phyloP scores from a whole-genome alignment of 2,888 invertebrate genomes.

The Drosophila picticornis region DNA sequence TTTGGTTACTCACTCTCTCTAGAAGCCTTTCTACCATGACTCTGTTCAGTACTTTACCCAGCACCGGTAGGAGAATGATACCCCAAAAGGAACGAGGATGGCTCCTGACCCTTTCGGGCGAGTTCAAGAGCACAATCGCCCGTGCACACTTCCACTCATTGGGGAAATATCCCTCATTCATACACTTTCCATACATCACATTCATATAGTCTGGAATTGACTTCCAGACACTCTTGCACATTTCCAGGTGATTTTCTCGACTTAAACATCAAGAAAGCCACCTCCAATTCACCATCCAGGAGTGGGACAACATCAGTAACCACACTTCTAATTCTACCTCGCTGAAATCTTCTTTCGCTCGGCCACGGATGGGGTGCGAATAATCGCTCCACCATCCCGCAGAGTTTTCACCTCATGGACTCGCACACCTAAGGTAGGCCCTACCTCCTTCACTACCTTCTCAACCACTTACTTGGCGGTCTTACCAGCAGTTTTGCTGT shows the following conservation, averaged over 20 bases:
- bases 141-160: neutral
- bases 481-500: constrained; percentile 6
- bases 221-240: neutral
- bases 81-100: too few relatives aligned
- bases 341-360: constrained; percentile 14
- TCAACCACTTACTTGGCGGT: constrained; percentile 1
- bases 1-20: too few relatives aligned
- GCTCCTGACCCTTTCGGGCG: too few relatives aligned
- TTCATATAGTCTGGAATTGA: neutral
- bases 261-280: neutral
- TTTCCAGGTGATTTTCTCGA: neutral
- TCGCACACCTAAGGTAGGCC: constrained; percentile 9
- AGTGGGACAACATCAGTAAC: neutral
- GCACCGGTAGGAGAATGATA: too few relatives aligned
- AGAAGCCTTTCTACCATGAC: too few relatives aligned
- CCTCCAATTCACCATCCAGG: neutral
- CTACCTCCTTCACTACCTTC: constrained; percentile 16
- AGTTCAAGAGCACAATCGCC: too few relatives aligned
- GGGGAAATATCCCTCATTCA: neutral
- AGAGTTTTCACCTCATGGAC: constrained; percentile 18
- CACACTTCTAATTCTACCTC: too few relatives aligned
- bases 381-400: too few relatives aligned
- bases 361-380: constrained; percentile 17
- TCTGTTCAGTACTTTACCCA: too few relatives aligned
- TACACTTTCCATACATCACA: neutral